Evolutionary conservation across 1,140 invertebrate genomes (phyloP), one percentile per base, ranked within the genome.

Genomic region (Drosophila nebulosa): DNA sequence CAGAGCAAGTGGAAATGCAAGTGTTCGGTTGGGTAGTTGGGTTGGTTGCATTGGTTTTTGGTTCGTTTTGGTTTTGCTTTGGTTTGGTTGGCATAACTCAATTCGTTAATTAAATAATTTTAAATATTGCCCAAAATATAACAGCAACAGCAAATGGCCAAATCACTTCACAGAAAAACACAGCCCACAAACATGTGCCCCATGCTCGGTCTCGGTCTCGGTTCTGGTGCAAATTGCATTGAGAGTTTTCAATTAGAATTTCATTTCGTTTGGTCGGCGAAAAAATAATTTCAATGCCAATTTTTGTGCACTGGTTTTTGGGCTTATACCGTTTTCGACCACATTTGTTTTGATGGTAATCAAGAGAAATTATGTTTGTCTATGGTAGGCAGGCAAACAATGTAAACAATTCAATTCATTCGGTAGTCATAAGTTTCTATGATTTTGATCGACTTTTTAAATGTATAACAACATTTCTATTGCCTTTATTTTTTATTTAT

Each of bases 31-130:
- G 14, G 53, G 53, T 56, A 58, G 71, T 64, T 60, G 16, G 68
- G 71, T 64, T 60, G 16, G 68, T 69, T 32, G 30, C 9, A 32
- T 32, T 32, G 30, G 30, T 32, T 32, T 71, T 22, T 16, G 69
- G 4, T 36, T 30, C 16, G 36, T 18, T 58, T 24, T 18, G 55
- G 35, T 5, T 26, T 52, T 36, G 30, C 16, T 51, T 51, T 18
- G 39, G 30, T 42, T 57, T 35, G 65, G 59, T 55, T 56, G 64
- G 68, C 78, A 88, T 86, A 86, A 88, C 75, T 81, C 83, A 83
- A 88, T 88, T 88, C 78, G 78, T 86, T 86, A 78, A 86, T 88
- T 86, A 86, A 86, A 86, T 88, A 88, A 88, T 86, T 83, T 86
- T 83, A 83, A 88, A 86, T 88, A 86, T 88, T 88, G 83, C 74